Conservation (phyloP, 2,888 invertebrate species). For the Mimumesa dahlbomi region DNA sequence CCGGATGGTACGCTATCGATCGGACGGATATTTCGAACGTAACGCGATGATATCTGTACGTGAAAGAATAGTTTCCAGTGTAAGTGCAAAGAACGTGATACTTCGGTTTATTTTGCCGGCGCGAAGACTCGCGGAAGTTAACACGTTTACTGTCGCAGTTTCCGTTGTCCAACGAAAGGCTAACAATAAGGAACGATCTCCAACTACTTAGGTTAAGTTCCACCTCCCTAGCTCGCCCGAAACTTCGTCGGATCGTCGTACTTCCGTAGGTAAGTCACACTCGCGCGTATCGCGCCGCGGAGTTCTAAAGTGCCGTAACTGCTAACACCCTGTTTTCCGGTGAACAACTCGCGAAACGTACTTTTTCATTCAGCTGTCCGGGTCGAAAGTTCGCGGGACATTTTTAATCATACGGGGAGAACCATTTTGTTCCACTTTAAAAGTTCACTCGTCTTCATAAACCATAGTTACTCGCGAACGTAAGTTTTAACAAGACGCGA, state of each 20-base stretch:
- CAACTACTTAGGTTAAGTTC: conserved; percentile 66
- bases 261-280: conserved; percentile 66
- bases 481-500: too few species aligned
- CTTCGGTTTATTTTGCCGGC: conserved; percentile 6
- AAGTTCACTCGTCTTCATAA: too few species aligned
- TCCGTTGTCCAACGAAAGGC: conserved; percentile 65
- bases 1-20: too few species aligned
- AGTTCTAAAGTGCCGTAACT: conserved; percentile 64
- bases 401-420: conserved; percentile 27
- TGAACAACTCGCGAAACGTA: conserved; percentile 34
- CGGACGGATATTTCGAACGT: too few species aligned
- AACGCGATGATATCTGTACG: too few species aligned
- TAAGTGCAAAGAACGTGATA: too few species aligned
- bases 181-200: conserved; percentile 68
- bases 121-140: conserved; percentile 48
- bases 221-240: conserved; percentile 56
- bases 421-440: neutral
- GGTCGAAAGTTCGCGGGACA: conserved; percentile 26
- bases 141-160: conserved; percentile 58
- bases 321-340: conserved; percentile 62
- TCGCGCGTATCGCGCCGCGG: conserved; percentile 61
- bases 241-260: conserved; percentile 64
- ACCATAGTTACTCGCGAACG: too few species aligned
- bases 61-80: too few species aligned
- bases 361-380: conserved; percentile 50